A percentile compares a stretch with the other conserved stretches of the same genome.
These are phyloP conservation scores for Drosophila peninsularis DNA, from an alignment of 2,888 invertebrate genomes.

Conservation along the genomic window DNA sequence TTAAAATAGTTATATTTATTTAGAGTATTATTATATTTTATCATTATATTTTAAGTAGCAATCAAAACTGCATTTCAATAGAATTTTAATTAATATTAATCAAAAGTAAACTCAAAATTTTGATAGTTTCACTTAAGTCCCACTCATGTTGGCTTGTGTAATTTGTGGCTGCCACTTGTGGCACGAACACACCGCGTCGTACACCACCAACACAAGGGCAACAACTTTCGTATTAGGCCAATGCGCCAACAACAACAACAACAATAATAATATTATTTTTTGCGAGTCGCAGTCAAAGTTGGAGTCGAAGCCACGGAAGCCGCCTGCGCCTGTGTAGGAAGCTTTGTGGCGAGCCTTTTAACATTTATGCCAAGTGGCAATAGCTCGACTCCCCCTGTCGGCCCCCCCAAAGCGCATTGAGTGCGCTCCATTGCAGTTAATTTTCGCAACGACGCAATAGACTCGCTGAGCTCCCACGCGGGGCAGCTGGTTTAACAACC, in stretches of 20 bases:
- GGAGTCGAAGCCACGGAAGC: conserved; percentile 51
- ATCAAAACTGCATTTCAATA: not conserved
- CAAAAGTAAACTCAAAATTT: not conserved
- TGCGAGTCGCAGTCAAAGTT: conserved; percentile 14
- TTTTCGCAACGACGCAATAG: conserved; percentile 80
- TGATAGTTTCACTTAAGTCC: not conserved
- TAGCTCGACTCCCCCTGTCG: not conserved
- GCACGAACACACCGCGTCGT: conserved; percentile 52
- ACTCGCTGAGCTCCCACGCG: conserved; percentile 58
- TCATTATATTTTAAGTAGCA: not conserved
- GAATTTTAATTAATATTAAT: not conserved
- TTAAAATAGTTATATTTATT: not conserved
- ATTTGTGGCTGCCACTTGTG: conserved; percentile 70
- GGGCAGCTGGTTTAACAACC: conserved; percentile 78
- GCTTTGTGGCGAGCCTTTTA: conserved; percentile 71
- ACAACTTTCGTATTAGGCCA: conserved; percentile 75
- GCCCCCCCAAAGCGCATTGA: not conserved
- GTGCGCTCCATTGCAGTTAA: conserved; percentile 62
- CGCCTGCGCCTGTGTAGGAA: conserved; percentile 59
- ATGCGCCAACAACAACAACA: conserved; percentile 41
- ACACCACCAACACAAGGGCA: conserved; percentile 76
- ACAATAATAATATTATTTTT: conserved; percentile 4
- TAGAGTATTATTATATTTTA: not conserved
- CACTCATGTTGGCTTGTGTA: conserved; percentile 40
- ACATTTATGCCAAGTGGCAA: conserved; percentile 61